Evolutionary conservation across 2,888 invertebrate species (phyloP).

Genomic region (Drosophila kanekoi): DNA sequence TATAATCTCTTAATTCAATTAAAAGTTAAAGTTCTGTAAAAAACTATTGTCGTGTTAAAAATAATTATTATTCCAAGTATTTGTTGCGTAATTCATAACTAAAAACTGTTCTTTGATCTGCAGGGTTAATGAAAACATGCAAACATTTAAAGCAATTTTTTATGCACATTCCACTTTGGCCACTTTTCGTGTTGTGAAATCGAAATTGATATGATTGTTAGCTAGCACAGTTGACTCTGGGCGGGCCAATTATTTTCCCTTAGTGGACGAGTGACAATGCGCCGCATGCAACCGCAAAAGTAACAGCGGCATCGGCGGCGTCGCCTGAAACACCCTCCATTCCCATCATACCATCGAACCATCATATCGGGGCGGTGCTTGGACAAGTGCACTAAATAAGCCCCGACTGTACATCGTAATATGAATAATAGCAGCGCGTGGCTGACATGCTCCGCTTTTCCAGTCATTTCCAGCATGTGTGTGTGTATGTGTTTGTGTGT

Average conservation of each 20-base stretch:
- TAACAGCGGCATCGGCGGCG: not conserved
- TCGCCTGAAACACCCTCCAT: constrained; percentile 13
- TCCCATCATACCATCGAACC: too few species aligned
- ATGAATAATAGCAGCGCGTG: constrained; percentile 38
- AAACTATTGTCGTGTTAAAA: too few species aligned
- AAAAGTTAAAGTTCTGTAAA: too few species aligned
- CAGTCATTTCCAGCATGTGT: not conserved
- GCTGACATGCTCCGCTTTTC: constrained; percentile 14
- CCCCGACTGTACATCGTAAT: constrained; percentile 9
- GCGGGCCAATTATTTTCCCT: constrained; percentile 22
- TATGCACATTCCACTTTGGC: not conserved
- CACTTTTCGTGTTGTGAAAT: constrained; percentile 1
- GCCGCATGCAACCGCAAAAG: constrained; percentile 1
- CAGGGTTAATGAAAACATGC: not conserved
- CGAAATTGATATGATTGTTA: constrained; percentile 16
- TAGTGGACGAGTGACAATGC: constrained; percentile 5
- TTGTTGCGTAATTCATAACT: not conserved
- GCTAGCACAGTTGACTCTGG: not conserved
- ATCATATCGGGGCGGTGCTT: constrained; percentile 7
- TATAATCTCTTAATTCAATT: too few species aligned
- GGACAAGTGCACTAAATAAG: constrained; percentile 5
- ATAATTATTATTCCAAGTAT: too few species aligned
- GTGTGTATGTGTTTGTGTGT: not conserved
- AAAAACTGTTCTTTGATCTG: not conserved
- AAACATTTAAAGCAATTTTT: too few species aligned